Evolutionary conservation across 35 echinoderm and acorn worm species (phyloP), one percentile per base, ranked within the genome.

Genomic region (Amphiura filiformis): DNA sequence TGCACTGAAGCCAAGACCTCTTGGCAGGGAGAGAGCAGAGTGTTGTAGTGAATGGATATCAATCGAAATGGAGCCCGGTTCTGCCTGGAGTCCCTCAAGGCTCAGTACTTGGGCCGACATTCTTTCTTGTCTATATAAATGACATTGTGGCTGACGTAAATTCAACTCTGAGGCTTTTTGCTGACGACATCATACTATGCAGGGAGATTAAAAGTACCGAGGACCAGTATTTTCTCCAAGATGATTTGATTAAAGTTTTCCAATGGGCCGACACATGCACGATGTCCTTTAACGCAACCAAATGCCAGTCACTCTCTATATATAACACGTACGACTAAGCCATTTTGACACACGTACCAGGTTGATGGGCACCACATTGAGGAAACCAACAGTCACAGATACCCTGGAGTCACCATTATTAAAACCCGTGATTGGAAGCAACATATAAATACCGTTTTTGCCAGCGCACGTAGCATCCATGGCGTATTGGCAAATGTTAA

Each of bases 81-180:
- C 38, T 44, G n/a, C 38, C 56, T 36, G 87, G 87, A 1, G 77
- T 81, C 1, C 87, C 87, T 1, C 77, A 88, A 35, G 87, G 77
- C 30, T 88, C 87, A 39, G 79, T 89, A 23, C 26, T 89, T 26
- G 79, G 87, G 20, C 81, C 81, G 7, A 41, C 39, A 4, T 39
- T 83, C 37, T 83, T 83, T 33, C 37, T 83, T 13, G 13, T 83
- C 13, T 83, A 83, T 41, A 83, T 83, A 40, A 83, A 83, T 56
- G 81, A 83, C 40, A 83, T 83, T 7, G 31, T 20, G 13, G 15
- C 36, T 33, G 39, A 23, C 31, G 39, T 83, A 13, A 40, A 83
- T 13, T 83, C 37, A 5, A 83, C 35, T 23, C 37, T 83, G 9
- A 13, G 81, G 18, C 39, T 83, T 13, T 83, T 83, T 49, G 81